Conservation (phyloP, 92 coral and sea anemone genomes). For the Hydrozoanthus gracilis region DNA sequence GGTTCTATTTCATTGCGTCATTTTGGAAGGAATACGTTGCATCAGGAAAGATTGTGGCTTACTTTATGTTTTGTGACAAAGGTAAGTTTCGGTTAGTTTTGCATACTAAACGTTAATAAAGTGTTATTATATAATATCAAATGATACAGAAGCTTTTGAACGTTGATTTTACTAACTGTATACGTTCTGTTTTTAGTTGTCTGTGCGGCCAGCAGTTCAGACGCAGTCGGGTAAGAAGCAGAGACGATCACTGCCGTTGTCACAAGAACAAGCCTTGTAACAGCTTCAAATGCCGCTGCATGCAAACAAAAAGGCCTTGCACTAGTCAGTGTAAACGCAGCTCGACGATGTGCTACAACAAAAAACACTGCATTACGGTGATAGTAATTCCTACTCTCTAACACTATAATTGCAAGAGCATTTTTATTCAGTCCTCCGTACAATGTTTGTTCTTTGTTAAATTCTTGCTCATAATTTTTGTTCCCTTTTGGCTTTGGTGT, state of each 20-base stretch:
- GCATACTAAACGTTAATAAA: background rate
- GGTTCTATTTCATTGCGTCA: no score
- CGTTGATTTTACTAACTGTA: background rate
- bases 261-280: constrained; percentile 46
- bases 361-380: background rate
- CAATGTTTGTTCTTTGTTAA: constrained; percentile 5
- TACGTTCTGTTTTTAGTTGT: background rate
- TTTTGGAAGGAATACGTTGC: no score
- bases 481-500: background rate
- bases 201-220: constrained; percentile 41
- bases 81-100: background rate
- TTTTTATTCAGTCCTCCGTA: background rate
- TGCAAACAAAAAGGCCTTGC: constrained; percentile 26
- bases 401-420: background rate
- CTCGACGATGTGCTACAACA: constrained; percentile 19
- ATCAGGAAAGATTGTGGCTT: no score
- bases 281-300: constrained; percentile 48
- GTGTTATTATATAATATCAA: background rate
- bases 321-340: constrained; percentile 31
- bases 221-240: constrained; percentile 32
- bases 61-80: no score
- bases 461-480: no score
- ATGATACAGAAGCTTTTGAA: background rate
- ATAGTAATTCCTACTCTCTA: background rate
- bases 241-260: constrained; percentile 24